These are phyloP conservation scores for Rhynchomys soricoides DNA, from an alignment of 2,113 vertebrate genomes.

Conservation along the genomic window DNA sequence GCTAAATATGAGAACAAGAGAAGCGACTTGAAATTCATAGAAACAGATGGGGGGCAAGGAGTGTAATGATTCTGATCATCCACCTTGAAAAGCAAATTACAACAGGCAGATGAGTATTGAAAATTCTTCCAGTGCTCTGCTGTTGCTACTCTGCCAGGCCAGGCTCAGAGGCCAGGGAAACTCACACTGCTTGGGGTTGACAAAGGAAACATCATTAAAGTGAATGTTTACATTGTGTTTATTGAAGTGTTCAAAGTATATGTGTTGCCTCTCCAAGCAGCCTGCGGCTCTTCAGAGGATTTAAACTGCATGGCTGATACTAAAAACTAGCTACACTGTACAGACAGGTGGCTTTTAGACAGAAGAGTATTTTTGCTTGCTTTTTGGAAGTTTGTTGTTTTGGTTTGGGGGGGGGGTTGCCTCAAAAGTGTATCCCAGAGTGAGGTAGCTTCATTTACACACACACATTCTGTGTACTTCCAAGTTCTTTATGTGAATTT, in stretches of 20 bases:
- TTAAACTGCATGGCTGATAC: neutral
- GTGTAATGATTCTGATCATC: constrained; percentile 82
- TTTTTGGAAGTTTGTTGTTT: neutral
- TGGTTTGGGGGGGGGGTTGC: neutral
- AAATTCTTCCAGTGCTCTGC: constrained; percentile 89
- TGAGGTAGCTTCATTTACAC: constrained; percentile 48
- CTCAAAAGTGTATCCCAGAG: neutral
- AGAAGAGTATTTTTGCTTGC: constrained; percentile 57
- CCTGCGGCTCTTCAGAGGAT: constrained; percentile 58
- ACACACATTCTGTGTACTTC: constrained; percentile 54
- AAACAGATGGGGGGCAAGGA: constrained; percentile 82
- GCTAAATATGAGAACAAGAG: constrained; percentile 85
- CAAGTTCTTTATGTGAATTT: constrained; percentile 45
- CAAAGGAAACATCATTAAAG: constrained; percentile 87
- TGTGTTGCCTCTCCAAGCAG: constrained; percentile 82
- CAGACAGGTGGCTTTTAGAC: constrained; percentile 38
- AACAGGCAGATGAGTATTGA: constrained; percentile 89
- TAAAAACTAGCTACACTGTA: constrained; percentile 66
- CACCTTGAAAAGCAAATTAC: constrained; percentile 89
- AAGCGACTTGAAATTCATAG: constrained; percentile 85
- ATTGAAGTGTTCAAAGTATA: constrained; percentile 83
- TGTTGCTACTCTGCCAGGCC: constrained; percentile 85
- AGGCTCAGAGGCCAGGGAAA: constrained; percentile 81
- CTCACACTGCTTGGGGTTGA: constrained; percentile 79
- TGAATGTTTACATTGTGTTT: constrained; percentile 86